Base-by-base conservation (phyloP, 92 coral and sea anemone genomes). In the Epizoanthus fatuus region DNA sequence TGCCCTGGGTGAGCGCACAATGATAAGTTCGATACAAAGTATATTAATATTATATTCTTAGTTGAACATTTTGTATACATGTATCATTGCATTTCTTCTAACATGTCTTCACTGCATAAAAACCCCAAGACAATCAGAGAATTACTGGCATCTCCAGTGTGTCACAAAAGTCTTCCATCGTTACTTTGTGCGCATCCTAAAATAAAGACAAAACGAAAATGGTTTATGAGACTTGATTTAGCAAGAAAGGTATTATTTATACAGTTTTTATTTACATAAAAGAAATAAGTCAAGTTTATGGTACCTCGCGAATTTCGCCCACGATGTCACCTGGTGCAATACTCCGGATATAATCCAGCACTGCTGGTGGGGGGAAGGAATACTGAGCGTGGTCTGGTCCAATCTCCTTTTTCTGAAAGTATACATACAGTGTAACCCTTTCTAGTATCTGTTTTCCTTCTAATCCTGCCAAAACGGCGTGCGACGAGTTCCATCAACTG, bases 151-250 rank as follows among this genome's bases (percentile, higher is more conserved):
- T 74, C 51, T 89, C 93, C 86, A 84, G 77, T 4, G 85, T 83
- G 4, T 60, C 74, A 45, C 87, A 91, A 62, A 91, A 87, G 32
- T 77, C 87, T 59, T 78, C 77, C 63, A 87, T 25, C 12, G 80
- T 82, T 15, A 91, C 92, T 71, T 84, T 63, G 77, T 81, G 85
- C 45, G 94, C 92, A 84, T 91, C 86, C 91, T 87, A 52, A 74
- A 72, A 79, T 16, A 20, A 64, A 74, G 44, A 32, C 72, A 40
- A n/a, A 72, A 9, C 51, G 20, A 47, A 22, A 20, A 45, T 72
- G 14, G 17, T 59, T 25, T 72, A 49, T 51, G 53, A 72, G 0
- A 72, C 78, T 72, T 40, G 44, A 5, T 40, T 40, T 40, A 40
- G 44, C 44, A 40, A 40, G 5, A 40, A 40, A 40, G 44, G 44